Conservation (phyloP, 2,797 vertebrate species). For the Clarias laeviceps region DNA sequence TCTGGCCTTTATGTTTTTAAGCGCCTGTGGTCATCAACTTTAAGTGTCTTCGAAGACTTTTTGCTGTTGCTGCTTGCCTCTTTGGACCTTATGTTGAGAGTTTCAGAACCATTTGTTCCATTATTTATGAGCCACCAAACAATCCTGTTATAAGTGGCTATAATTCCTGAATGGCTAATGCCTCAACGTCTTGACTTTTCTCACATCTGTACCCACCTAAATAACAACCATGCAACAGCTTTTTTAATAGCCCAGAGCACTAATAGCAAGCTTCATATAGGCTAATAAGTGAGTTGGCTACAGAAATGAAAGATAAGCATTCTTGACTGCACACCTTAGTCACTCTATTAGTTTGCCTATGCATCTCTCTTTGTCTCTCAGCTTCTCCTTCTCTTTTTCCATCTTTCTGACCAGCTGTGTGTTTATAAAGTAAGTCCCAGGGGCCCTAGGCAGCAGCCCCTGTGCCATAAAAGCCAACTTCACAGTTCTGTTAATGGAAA, state of each 20-base stretch:
- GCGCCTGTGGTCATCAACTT: too few species aligned
- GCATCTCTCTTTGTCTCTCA: conserved; percentile 3
- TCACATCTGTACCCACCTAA: neutral
- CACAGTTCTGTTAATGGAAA: conserved; percentile 74
- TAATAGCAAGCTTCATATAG: neutral
- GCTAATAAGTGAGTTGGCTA: neutral
- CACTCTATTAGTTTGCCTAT: conserved; percentile 1
- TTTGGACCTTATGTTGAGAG: too few species aligned
- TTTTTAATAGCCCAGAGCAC: neutral
- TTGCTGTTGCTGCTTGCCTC: too few species aligned
- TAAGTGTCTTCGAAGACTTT: too few species aligned
- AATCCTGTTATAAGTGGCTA: too few species aligned
- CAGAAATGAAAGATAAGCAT: conserved; percentile 5
- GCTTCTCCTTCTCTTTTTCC: conserved; percentile 25
- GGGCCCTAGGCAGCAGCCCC: conserved; percentile 58
- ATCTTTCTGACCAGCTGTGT: conserved; percentile 33
- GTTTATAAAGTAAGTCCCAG: conserved; percentile 55
- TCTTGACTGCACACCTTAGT: conserved; percentile 4
- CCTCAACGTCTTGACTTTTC: neutral
- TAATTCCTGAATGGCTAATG: too few species aligned
- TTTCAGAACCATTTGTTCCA: too few species aligned
- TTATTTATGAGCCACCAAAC: too few species aligned
- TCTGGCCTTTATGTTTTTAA: too few species aligned
- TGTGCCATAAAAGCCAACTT: conserved; percentile 73
- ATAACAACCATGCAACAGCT: neutral